Evolutionary conservation across 30 jellyfish, hydroid and myxozoan species (phyloP).

Genomic region (Hydractinia symbiolongicarpus): DNA sequence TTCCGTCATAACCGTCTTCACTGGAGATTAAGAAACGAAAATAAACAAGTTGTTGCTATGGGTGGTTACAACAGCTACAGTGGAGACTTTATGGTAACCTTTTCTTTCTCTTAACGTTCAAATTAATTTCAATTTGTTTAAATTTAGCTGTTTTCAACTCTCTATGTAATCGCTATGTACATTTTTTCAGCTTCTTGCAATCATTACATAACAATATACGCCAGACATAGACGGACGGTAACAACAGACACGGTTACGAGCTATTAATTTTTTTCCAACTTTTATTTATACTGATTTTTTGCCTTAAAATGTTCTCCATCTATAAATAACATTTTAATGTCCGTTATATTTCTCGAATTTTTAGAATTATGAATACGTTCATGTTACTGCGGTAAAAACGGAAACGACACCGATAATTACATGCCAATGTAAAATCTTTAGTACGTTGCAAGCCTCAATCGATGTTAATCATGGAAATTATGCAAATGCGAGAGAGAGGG

Average conservation of each 20-base stretch:
- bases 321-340: not conserved
- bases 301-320: not conserved
- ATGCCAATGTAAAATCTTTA: no score
- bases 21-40: not conserved
- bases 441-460: not conserved
- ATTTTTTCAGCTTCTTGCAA: no score
- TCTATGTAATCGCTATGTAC: not conserved
- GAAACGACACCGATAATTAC: not conserved
- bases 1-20: not conserved
- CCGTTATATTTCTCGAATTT: not conserved
- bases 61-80: not conserved
- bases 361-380: not conserved
- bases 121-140: not conserved
- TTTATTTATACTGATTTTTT: not conserved
- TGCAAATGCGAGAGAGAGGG: not conserved
- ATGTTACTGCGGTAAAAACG: not conserved
- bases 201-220: no score
- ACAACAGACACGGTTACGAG: no score
- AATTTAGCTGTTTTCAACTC: not conserved
- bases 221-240: no score
- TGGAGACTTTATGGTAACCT: not conserved
- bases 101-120: not conserved
- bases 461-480: not conserved
- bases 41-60: conserved; percentile 2
- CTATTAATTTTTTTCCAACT: not conserved